Percentiles rank a stretch among this genome's conserved stretches.
Evolutionary conservation across 2,797 vertebrate genomes (phyloP).

Genomic region (Chelonia mydas): DNA sequence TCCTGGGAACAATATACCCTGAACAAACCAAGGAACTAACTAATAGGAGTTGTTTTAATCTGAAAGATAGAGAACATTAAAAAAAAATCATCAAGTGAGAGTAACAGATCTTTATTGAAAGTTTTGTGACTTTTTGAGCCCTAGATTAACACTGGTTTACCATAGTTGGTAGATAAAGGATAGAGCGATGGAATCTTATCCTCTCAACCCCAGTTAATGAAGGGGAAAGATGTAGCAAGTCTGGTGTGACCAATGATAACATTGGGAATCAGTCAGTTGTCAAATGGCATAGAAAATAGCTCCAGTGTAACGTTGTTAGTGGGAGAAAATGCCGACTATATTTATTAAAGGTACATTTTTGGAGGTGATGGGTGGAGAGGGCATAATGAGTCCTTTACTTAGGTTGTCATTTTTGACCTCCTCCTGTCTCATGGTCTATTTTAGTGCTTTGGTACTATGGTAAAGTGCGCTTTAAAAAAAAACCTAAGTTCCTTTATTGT

Average conservation of each 20-base stretch:
- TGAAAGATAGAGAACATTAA: background rate
- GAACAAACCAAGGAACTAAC: background rate
- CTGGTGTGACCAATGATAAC: fast-evolving
- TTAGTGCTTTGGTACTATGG: too few species aligned
- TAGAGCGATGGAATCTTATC: background rate
- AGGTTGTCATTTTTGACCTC: background rate
- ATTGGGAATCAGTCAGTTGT: fast-evolving
- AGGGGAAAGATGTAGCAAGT: background rate
- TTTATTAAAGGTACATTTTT: background rate
- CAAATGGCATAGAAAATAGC: background rate
- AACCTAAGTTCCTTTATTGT: background rate
- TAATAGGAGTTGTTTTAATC: background rate
- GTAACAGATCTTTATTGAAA: background rate
- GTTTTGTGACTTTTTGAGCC: background rate
- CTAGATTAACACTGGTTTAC: background rate
- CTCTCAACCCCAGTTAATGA: background rate
- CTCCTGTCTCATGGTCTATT: background rate
- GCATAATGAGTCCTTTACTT: background rate
- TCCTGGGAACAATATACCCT: too few species aligned
- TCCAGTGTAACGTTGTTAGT: background rate
- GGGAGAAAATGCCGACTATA: background rate
- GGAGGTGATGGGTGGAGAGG: background rate
- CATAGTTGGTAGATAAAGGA: background rate
- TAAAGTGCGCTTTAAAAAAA: too few species aligned
- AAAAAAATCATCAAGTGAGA: background rate